phyloP scores from a whole-genome alignment of 2,797 vertebrate genomes.

The Aplochiton taeniatus region DNA sequence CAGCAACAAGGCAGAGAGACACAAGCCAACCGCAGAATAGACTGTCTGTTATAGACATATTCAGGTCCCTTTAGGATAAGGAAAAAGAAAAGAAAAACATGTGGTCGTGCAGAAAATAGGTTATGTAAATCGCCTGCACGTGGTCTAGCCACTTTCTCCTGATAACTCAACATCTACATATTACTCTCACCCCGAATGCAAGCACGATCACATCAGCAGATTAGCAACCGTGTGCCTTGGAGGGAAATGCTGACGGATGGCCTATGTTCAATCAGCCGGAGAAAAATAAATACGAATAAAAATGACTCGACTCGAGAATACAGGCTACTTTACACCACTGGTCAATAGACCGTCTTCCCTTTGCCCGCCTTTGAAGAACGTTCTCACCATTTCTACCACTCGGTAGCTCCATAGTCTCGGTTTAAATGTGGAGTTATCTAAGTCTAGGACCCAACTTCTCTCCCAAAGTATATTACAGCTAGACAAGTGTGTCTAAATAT shows the following conservation, averaged over 20 bases:
- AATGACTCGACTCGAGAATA: too few species aligned
- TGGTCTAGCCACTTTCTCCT: conserved; percentile 22
- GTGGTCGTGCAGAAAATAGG: conserved; percentile 11
- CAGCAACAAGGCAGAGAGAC: background rate
- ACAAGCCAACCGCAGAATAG: background rate
- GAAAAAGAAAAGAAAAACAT: conserved; percentile 16
- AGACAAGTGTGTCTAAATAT: conserved; percentile 17
- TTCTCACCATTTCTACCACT: too few species aligned
- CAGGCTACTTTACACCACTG: too few species aligned
- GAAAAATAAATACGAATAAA: conserved; percentile 52
- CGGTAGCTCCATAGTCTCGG: background rate
- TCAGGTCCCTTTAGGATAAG: background rate
- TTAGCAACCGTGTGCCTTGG: conserved; percentile 50
- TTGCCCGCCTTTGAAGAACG: too few species aligned
- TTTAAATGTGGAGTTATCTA: background rate
- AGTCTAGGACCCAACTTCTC: background rate
- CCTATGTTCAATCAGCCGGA: conserved; percentile 47
- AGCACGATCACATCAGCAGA: conserved; percentile 55
- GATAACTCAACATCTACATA: conserved; percentile 45
- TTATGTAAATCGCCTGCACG: conserved; percentile 14
- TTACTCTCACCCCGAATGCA: conserved; percentile 42
- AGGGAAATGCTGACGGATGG: conserved; percentile 65
- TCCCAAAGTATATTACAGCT: conserved; percentile 13
- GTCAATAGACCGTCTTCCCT: too few species aligned
- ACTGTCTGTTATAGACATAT: background rate